A percentile compares a stretch with the other conserved stretches of the same genome.
Conservation (phyloP, 1,140 invertebrate species). For the Mesaphorura yosii region DNA sequence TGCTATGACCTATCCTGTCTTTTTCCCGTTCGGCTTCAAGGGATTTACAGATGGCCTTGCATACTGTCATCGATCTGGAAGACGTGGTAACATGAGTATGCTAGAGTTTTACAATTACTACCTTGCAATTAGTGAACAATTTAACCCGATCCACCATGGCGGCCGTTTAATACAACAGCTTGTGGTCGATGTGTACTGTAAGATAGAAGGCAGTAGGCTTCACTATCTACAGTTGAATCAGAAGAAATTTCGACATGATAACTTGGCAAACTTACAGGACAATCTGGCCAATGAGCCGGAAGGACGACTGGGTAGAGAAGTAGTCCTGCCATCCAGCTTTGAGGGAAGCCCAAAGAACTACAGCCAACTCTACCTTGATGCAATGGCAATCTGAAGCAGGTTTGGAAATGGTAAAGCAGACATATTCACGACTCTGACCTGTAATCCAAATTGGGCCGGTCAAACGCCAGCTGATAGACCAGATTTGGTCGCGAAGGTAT, state of each 20-base stretch:
- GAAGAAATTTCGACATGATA: neutral
- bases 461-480: constrained; percentile 31
- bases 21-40: constrained; percentile 39
- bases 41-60: too few species aligned
- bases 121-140: constrained; percentile 34
- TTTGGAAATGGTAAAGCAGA: constrained; percentile 39
- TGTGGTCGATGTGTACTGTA: constrained; percentile 33
- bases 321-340: constrained; percentile 25
- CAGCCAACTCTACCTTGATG: constrained; percentile 36
- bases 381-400: constrained; percentile 35
- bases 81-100: constrained; percentile 33
- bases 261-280: constrained; percentile 30
- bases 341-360: constrained; percentile 33
- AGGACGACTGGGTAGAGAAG: constrained; percentile 7
- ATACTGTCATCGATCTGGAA: constrained; percentile 19
- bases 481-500: constrained; percentile 40
- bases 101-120: constrained; percentile 37
- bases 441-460: constrained; percentile 36
- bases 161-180: constrained; percentile 32
- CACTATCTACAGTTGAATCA: constrained; percentile 4
- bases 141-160: constrained; percentile 16
- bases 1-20: constrained; percentile 39
- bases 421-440: constrained; percentile 41
- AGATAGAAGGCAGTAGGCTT: constrained; percentile 32
- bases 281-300: constrained; percentile 7